Evolutionary conservation across 2,797 vertebrate genomes (phyloP).

Genomic region (Microchirus variegatus): DNA sequence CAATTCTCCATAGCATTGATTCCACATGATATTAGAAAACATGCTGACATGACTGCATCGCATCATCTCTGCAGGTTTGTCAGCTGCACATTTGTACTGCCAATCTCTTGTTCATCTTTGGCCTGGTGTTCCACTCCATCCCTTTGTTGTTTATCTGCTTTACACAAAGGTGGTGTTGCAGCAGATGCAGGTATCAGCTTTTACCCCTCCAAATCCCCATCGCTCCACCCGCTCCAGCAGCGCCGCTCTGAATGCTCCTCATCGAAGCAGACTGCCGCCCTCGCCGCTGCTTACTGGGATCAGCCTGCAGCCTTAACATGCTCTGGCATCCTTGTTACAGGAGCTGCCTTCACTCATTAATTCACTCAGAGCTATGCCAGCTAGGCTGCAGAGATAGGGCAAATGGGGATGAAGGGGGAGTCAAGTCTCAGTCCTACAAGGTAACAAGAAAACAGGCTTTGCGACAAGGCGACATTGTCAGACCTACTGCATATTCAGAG

Average conservation of each 20-base stretch:
- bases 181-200: slow-evolving; percentile 17
- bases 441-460: slow-evolving; percentile 40
- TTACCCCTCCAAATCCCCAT: not conserved
- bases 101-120: not conserved
- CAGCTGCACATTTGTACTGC: not conserved
- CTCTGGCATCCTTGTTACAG: slow-evolving; percentile 73
- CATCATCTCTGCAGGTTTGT: no score
- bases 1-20: no score
- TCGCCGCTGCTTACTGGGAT: slow-evolving; percentile 54
- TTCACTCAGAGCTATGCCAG: slow-evolving; percentile 49
- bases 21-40: no score
- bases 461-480: slow-evolving; percentile 53
- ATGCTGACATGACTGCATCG: no score
- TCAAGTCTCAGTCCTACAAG: slow-evolving; percentile 30
- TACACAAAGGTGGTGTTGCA: slow-evolving; percentile 20
- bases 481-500: slow-evolving; percentile 54
- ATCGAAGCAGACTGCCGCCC: slow-evolving; percentile 61
- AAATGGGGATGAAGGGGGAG: not conserved
- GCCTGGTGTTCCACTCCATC: not conserved
- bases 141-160: slow-evolving; percentile 13
- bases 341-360: slow-evolving; percentile 72
- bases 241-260: slow-evolving; percentile 21
- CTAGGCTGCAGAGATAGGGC: slow-evolving; percentile 16
- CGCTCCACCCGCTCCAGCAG: not conserved
- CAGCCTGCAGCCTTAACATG: slow-evolving; percentile 60